Percentiles rank a stretch among this genome's conserved stretches.
phyloP scores from a whole-genome alignment of 2,113 vertebrate genomes.

The Sminthopsis crassicaudata region DNA sequence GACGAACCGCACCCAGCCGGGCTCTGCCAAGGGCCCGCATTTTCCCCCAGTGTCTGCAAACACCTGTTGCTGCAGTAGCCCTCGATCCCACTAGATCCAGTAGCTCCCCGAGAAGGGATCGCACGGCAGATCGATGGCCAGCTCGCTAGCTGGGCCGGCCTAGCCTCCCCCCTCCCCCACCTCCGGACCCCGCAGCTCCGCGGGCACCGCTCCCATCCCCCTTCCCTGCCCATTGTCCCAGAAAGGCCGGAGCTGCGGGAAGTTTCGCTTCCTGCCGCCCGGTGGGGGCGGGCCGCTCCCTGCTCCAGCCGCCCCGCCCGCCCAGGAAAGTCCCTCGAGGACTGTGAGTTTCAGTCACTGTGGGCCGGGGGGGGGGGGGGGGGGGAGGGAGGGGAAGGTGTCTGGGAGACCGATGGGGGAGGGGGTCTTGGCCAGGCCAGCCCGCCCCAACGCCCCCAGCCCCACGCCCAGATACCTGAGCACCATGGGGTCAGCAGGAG shows the following conservation, averaged over 20 bases:
- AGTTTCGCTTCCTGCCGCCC: not conserved
- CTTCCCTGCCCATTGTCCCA: not conserved
- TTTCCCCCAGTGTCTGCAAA: not conserved
- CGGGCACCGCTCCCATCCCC: not conserved
- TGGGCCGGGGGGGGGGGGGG: rapidly evolving
- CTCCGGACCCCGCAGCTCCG: not conserved
- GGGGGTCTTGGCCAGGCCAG: not conserved
- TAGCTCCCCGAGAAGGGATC: not conserved
- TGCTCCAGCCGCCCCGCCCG: not conserved
- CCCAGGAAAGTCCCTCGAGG: not conserved
- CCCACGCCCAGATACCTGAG: not conserved
- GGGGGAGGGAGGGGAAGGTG: not conserved
- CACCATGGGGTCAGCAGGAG: not conserved
- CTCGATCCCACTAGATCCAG: not conserved
- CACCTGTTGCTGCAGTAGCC: not conserved
- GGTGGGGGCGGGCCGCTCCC: not conserved
- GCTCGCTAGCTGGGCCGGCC: not conserved
- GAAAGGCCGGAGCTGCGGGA: not conserved
- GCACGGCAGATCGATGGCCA: not conserved
- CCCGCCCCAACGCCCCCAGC: not conserved
- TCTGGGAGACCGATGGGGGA: not conserved
- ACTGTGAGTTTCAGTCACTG: not conserved
- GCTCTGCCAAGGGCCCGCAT: not conserved
- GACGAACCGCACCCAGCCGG: not conserved
- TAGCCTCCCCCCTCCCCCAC: not conserved